A percentile compares a stretch with the other conserved stretches of the same genome.
Evolutionary conservation across 2,888 invertebrate species (phyloP).

Genomic region (Leucophenga montana): DNA sequence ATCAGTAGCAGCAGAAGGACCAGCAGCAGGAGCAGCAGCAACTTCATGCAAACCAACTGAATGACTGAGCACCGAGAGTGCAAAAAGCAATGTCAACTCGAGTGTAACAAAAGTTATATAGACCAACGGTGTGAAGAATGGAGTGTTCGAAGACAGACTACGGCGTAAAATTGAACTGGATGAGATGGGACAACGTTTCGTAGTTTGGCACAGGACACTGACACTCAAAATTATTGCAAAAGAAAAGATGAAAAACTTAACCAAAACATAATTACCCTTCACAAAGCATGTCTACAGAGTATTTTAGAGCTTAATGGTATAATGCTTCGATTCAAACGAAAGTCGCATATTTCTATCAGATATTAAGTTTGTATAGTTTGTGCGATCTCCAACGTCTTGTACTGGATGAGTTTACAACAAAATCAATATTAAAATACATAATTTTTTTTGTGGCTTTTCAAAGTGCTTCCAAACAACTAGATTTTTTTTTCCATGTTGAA

Average conservation of each 20-base stretch:
- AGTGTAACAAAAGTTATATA: constrained; percentile 19
- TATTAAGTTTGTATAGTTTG: no score
- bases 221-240: constrained; percentile 18
- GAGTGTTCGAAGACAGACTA: background rate
- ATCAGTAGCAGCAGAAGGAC: background rate
- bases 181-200: background rate
- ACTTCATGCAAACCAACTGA: no score
- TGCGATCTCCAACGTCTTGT: no score
- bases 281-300: background rate
- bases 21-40: background rate
- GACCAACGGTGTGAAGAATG: no score
- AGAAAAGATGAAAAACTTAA: background rate
- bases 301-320: background rate
- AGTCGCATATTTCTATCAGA: no score
- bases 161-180: constrained; percentile 5
- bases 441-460: no score
- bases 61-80: background rate
- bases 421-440: no score
- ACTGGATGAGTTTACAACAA: no score
- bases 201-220: background rate
- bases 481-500: no score
- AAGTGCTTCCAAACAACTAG: no score
- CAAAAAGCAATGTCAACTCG: constrained; percentile 18
- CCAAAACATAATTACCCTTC: background rate
- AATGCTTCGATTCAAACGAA: background rate